Percentiles rank a stretch among this genome's conserved stretches.
Evolutionary conservation across 1,140 invertebrate genomes (phyloP).

Genomic region (Panagrolaimus sp.): DNA sequence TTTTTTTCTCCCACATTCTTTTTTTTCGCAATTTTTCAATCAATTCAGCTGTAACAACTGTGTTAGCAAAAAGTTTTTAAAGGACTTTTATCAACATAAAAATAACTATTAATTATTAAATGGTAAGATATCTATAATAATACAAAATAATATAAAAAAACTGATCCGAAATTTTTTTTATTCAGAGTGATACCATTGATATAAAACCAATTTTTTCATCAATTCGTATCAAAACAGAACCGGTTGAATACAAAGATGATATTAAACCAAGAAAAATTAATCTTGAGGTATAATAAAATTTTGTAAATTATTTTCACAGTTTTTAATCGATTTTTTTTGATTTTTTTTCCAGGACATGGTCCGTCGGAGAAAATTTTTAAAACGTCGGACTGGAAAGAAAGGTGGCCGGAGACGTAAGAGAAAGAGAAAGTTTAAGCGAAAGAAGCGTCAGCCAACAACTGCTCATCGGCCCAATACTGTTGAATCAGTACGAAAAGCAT

Average conservation of each 20-base stretch:
- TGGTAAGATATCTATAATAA: too few species aligned
- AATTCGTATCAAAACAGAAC: constrained; percentile 13
- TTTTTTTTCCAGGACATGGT: constrained; percentile 7
- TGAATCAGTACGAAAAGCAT: constrained; percentile 13
- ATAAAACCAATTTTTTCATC: constrained; percentile 10
- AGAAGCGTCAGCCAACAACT: not conserved
- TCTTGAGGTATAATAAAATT: constrained; percentile 9
- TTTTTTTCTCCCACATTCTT: constrained; percentile 41
- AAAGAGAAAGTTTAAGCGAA: constrained; percentile 17
- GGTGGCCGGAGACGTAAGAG: not conserved
- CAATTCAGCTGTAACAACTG: too few species aligned
- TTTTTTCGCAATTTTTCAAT: too few species aligned
- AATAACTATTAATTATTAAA: too few species aligned
- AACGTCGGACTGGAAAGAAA: constrained; percentile 2
- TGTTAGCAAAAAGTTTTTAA: too few species aligned
- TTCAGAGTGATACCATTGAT: constrained; percentile 15
- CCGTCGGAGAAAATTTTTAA: not conserved
- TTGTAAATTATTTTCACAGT: not conserved
- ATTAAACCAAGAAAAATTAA: constrained; percentile 11
- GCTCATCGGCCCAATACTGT: not conserved
- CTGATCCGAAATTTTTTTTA: not conserved
- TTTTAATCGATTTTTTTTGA: not conserved
- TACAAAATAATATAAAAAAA: too few species aligned
- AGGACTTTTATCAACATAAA: too few species aligned
- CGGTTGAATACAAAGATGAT: constrained; percentile 3